phyloP scores from a whole-genome alignment of 2,888 invertebrate genomes.

The Eucriotettix oculatus region DNA sequence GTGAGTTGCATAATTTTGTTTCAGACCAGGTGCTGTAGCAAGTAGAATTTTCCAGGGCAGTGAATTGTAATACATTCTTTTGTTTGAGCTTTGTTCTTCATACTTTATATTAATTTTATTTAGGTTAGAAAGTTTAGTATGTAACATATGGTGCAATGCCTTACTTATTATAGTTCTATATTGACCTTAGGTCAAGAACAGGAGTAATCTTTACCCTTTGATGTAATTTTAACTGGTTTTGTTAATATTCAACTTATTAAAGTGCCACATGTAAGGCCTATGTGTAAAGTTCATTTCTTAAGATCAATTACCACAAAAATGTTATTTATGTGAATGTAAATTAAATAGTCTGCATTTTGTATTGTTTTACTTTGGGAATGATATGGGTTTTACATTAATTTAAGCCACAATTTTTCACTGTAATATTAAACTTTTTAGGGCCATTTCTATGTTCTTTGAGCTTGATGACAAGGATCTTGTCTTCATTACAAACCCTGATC shows the following conservation, averaged over 20 bases:
- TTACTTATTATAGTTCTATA: no score
- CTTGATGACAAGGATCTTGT: slow-evolving; percentile 85
- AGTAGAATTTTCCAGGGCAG: no score
- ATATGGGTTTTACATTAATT: neutral
- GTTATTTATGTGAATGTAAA: neutral
- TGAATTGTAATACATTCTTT: no score
- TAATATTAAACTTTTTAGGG: slow-evolving; percentile 38
- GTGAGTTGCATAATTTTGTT: slow-evolving; percentile 38
- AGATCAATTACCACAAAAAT: neutral
- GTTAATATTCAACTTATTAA: no score
- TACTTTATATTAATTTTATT: no score
- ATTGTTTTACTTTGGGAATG: neutral
- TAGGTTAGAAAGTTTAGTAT: no score
- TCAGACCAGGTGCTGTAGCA: neutral
- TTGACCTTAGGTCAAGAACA: no score
- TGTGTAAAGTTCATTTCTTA: neutral
- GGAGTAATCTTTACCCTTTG: no score
- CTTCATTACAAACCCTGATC: slow-evolving; percentile 81
- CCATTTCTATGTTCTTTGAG: slow-evolving; percentile 99
- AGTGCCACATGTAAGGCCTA: no score
- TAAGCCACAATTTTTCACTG: neutral
- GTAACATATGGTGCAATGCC: no score
- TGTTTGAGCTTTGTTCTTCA: no score
- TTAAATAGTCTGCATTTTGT: neutral
- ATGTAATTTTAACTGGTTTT: no score